Evolutionary conservation across 2,888 invertebrate species (phyloP).

Genomic region (Protophormia terraenovae): DNA sequence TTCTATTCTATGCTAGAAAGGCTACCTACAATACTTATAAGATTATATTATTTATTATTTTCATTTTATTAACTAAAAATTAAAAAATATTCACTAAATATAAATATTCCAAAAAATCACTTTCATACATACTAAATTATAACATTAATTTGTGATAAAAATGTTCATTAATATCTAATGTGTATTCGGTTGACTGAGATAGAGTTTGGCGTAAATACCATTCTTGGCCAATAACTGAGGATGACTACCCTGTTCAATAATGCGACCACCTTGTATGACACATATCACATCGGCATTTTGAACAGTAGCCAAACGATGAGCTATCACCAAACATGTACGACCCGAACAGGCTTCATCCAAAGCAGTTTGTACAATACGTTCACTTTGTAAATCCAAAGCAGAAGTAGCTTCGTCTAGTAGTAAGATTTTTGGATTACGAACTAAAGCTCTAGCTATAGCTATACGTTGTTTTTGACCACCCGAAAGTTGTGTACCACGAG

Average conservation of each 20-base stretch:
- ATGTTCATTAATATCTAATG: constrained; percentile 31
- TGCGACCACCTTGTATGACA: constrained; percentile 88
- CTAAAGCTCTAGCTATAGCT: constrained; percentile 90
- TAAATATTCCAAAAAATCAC: not conserved
- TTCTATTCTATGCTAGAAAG: too few species aligned
- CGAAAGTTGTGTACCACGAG: constrained; percentile 89
- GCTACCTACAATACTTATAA: too few species aligned
- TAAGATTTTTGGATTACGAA: constrained; percentile 87
- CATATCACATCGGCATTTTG: constrained; percentile 92
- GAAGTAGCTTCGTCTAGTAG: constrained; percentile 90
- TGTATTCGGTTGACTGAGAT: constrained; percentile 83
- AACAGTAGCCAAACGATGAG: constrained; percentile 92
- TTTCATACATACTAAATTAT: not conserved
- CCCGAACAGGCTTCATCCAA: constrained; percentile 90
- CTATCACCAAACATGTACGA: constrained; percentile 92
- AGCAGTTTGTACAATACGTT: constrained; percentile 90
- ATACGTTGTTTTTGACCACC: constrained; percentile 95
- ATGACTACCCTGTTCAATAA: constrained; percentile 91
- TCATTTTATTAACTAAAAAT: not conserved
- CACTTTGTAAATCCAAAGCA: constrained; percentile 89
- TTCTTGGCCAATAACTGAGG: constrained; percentile 86
- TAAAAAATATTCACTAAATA: not conserved
- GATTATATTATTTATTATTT: too few species aligned
- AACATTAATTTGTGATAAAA: not conserved
- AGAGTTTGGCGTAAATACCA: constrained; percentile 86